phyloP scores from a whole-genome alignment of 1,140 invertebrate genomes.

The Portunus trituberculatus region DNA sequence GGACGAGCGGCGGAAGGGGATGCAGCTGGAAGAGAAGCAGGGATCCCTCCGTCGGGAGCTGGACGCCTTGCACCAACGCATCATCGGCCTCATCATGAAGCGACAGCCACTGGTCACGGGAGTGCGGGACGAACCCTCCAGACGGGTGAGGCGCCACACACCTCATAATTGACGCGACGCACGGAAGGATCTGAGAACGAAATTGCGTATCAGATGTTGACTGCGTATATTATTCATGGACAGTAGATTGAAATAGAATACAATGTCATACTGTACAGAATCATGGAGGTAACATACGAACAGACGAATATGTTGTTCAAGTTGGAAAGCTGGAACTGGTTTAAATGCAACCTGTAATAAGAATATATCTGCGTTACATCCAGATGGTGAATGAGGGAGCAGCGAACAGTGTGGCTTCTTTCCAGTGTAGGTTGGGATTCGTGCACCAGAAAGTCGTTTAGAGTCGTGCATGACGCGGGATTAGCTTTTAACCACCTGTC shows the following conservation, averaged over 20 bases:
- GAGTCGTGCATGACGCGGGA: too few relatives aligned
- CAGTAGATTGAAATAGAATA: neutral
- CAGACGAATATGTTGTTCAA: too few relatives aligned
- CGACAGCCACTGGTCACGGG: slow-evolving; percentile 73
- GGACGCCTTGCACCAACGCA: slow-evolving; percentile 71
- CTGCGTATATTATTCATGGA: neutral
- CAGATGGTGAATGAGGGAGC: too few relatives aligned
- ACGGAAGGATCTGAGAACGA: neutral
- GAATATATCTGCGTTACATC: too few relatives aligned
- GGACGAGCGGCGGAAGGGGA: slow-evolving; percentile 54
- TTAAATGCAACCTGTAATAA: too few relatives aligned
- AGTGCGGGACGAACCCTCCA: slow-evolving; percentile 75
- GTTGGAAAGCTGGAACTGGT: too few relatives aligned
- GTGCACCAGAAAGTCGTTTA: too few relatives aligned
- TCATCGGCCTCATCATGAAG: slow-evolving; percentile 76
- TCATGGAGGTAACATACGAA: too few relatives aligned
- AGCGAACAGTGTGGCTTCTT: too few relatives aligned
- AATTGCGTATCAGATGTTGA: neutral
- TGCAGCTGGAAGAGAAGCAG: slow-evolving; percentile 73
- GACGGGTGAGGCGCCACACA: slow-evolving; percentile 66
- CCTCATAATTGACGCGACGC: neutral
- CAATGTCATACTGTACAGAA: too few relatives aligned
- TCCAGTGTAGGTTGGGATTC: too few relatives aligned
- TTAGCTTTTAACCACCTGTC: too few relatives aligned
- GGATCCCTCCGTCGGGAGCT: slow-evolving; percentile 63